phyloP scores from a whole-genome alignment of 53 echinoderm and acorn worm species.

The Antedon mediterranea region DNA sequence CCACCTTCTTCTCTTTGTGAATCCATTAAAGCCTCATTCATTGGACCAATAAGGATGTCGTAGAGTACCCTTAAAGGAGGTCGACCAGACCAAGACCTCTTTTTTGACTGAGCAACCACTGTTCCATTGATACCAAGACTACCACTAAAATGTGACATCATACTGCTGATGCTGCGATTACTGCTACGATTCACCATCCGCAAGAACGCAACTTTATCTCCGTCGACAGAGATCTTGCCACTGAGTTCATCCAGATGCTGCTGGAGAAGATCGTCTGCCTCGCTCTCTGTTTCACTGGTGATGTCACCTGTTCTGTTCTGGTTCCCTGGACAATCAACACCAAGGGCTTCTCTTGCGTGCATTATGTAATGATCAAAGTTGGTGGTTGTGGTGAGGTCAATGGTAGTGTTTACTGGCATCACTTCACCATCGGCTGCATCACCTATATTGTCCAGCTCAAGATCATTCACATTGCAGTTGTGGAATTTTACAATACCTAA shows the following conservation, averaged over 20 bases:
- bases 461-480: conserved; percentile 69
- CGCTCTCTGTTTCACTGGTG: conserved; percentile 93
- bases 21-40: conserved; percentile 64
- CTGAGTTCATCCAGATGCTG: conserved; percentile 76
- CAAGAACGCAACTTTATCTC: conserved; percentile 11
- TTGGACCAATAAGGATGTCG: conserved; percentile 79
- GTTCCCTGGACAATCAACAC: conserved; percentile 53
- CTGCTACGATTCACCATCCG: conserved; percentile 37
- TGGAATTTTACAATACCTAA: conserved; percentile 86
- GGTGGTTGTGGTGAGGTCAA: conserved; percentile 27
- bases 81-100: conserved; percentile 83
- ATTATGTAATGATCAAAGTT: conserved; percentile 93
- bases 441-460: conserved; percentile 38
- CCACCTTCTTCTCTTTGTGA: conserved; percentile 56
- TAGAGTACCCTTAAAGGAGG: conserved; percentile 86
- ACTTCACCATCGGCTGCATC: background rate
- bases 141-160: conserved; percentile 45
- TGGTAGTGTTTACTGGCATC: background rate
- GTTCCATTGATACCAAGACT: conserved; percentile 46
- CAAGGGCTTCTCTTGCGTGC: conserved; percentile 87
- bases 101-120: conserved; percentile 12
- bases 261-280: conserved; percentile 84
- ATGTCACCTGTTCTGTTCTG: conserved; percentile 38
- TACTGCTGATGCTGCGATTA: conserved; percentile 48
- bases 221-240: conserved; percentile 32